phyloP scores from a whole-genome alignment of 2,888 invertebrate species.

The Pseudococcus viburni region DNA sequence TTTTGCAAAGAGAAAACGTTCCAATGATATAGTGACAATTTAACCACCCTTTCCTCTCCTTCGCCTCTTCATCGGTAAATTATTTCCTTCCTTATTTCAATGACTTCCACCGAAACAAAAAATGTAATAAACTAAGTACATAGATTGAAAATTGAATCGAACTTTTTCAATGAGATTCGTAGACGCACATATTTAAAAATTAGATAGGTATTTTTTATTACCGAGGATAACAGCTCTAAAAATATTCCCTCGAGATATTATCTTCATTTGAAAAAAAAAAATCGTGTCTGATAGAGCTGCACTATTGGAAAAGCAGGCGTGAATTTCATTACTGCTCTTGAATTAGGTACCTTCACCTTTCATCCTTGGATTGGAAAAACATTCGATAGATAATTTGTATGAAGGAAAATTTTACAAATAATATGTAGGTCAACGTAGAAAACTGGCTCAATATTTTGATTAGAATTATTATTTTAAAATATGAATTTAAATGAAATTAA shows the following conservation, averaged over 20 bases:
- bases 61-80: too few relatives aligned
- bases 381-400: constrained; percentile 3
- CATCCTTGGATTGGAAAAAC: not conserved
- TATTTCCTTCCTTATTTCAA: too few relatives aligned
- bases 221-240: not conserved
- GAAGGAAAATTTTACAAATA: constrained; percentile 4
- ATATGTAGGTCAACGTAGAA: not conserved
- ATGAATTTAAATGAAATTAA: not conserved
- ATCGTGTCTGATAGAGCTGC: not conserved
- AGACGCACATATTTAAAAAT: not conserved
- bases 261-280: not conserved
- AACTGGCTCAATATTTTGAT: not conserved
- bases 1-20: too few relatives aligned
- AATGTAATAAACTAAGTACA: too few relatives aligned
- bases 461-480: not conserved
- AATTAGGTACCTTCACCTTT: not conserved
- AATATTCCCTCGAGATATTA: not conserved
- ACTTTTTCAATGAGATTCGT: too few relatives aligned
- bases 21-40: too few relatives aligned
- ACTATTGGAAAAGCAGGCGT: not conserved
- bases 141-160: too few relatives aligned
- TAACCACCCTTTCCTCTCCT: too few relatives aligned
- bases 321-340: not conserved
- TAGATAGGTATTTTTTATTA: not conserved
- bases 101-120: too few relatives aligned